A percentile compares a stretch with the other conserved stretches of the same genome.
These are phyloP conservation scores for Nomada ferruginata DNA, from an alignment of 2,888 invertebrate genomes.

Conservation along the genomic window DNA sequence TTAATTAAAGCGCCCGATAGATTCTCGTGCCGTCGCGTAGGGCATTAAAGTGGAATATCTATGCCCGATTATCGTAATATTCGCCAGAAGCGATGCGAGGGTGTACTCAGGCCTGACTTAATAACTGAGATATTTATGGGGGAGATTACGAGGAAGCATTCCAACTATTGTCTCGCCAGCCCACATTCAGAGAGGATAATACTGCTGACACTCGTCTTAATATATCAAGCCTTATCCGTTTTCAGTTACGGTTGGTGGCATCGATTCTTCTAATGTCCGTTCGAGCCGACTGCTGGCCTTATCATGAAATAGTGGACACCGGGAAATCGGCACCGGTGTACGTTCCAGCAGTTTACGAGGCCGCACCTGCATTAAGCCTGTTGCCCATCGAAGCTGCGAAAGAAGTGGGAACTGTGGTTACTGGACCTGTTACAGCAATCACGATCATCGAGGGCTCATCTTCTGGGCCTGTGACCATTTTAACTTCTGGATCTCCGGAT, in stretches of 20 bases:
- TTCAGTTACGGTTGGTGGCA: constrained; percentile 61
- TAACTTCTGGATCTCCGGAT: not conserved
- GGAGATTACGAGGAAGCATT: constrained; percentile 40
- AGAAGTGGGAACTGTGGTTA: constrained; percentile 41
- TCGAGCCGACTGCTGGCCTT: constrained; percentile 72
- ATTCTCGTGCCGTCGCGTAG: not conserved
- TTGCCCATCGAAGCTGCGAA: not conserved
- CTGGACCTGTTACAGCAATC: constrained; percentile 67
- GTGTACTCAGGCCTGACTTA: constrained; percentile 1
- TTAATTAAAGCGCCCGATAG: not conserved
- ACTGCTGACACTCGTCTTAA: constrained; percentile 43
- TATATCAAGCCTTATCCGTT: constrained; percentile 53
- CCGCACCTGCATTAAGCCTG: constrained; percentile 50
- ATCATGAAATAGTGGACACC: constrained; percentile 69
- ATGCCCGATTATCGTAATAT: not conserved
- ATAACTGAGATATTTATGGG: constrained; percentile 33
- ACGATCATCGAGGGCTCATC: constrained; percentile 65
- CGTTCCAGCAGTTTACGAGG: constrained; percentile 53
- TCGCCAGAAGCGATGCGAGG: not conserved
- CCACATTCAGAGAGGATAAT: constrained; percentile 8
- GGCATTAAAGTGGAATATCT: not conserved
- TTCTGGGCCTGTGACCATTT: constrained; percentile 25
- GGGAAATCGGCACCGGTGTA: constrained; percentile 32
- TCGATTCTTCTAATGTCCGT: constrained; percentile 64
- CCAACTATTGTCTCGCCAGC: constrained; percentile 39